phyloP scores from a whole-genome alignment of 1,140 invertebrate species.

The Chionoecetes opilio region DNA sequence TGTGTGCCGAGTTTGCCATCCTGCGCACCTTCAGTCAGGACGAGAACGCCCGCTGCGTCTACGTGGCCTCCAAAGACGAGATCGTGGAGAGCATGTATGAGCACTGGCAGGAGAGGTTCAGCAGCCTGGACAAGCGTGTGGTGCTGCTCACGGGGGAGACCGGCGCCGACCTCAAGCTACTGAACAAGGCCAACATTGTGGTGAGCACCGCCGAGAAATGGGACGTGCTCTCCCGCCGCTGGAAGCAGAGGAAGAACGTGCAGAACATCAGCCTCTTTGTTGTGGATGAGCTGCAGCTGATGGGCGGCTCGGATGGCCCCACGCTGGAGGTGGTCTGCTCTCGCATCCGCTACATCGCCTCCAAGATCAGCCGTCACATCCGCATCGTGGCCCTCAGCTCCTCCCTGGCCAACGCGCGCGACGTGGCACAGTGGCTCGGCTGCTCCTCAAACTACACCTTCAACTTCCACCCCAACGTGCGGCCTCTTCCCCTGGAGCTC shows the following conservation, averaged over 20 bases:
- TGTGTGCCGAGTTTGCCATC: constrained; percentile 98
- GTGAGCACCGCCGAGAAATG: constrained; percentile 99
- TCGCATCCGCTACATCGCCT: constrained; percentile 93
- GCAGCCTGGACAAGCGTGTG: constrained; percentile 89
- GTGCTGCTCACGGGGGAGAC: constrained; percentile 99
- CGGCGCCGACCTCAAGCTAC: constrained; percentile 95
- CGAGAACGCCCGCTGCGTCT: constrained; percentile 90
- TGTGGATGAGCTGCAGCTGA: constrained; percentile 96
- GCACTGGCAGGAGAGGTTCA: constrained; percentile 97
- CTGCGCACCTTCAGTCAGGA: constrained; percentile 93
- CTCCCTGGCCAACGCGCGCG: constrained; percentile 97
- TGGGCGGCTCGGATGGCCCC: constrained; percentile 95
- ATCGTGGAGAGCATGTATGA: constrained; percentile 95
- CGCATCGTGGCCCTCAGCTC: constrained; percentile 98
- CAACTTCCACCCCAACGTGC: constrained; percentile 99
- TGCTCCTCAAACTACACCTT: constrained; percentile 96
- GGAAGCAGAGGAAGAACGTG: constrained; percentile 99
- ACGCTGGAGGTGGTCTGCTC: constrained; percentile 99
- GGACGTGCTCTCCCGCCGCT: constrained; percentile 98
- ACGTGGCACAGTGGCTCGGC: constrained; percentile 98
- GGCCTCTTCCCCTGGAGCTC: constrained; percentile 96
- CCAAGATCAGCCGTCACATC: constrained; percentile 96
- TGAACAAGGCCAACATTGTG: constrained; percentile 96
- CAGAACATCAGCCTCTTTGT: constrained; percentile 99
- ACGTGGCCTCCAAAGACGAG: constrained; percentile 95